These are phyloP conservation scores for Trematomus bernacchii DNA, from an alignment of 2,797 vertebrate species.

Conservation along the genomic window DNA sequence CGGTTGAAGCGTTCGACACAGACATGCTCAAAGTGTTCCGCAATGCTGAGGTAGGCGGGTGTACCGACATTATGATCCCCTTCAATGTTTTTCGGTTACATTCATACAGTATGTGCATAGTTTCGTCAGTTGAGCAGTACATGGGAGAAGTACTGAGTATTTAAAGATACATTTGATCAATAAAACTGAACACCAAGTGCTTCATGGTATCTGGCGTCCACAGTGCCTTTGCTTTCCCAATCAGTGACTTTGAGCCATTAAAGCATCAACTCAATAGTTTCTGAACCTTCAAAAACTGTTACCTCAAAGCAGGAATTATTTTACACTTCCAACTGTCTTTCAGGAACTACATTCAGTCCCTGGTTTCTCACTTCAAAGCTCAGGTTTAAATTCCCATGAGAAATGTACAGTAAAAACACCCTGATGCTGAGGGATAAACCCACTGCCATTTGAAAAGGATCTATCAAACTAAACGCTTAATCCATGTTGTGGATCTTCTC, in stretches of 20 bases:
- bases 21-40: slow-evolving; percentile 99
- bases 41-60: slow-evolving; percentile 94
- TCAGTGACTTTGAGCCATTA: not conserved
- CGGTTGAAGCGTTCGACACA: slow-evolving; percentile 94
- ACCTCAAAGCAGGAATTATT: not conserved
- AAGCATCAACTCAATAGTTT: not conserved
- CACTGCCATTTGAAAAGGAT: slow-evolving; percentile 4
- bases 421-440: slow-evolving; percentile 1
- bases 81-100: slow-evolving; percentile 4
- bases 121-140: not conserved
- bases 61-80: not conserved
- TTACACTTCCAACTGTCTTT: not conserved
- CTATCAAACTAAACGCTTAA: slow-evolving; percentile 11
- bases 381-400: not conserved
- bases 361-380: not conserved
- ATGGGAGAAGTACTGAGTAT: slow-evolving; percentile 4
- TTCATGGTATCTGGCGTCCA: not conserved
- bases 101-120: slow-evolving; percentile 1
- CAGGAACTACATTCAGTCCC: not conserved
- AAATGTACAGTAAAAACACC: not conserved
- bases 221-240: not conserved
- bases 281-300: not conserved
- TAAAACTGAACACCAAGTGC: not conserved
- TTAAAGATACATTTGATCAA: not conserved
- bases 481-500: slow-evolving; percentile 14